These are phyloP conservation scores for Orientallactaga sibirica DNA, from an alignment of 2,797 vertebrate species.

Conservation along the genomic window DNA sequence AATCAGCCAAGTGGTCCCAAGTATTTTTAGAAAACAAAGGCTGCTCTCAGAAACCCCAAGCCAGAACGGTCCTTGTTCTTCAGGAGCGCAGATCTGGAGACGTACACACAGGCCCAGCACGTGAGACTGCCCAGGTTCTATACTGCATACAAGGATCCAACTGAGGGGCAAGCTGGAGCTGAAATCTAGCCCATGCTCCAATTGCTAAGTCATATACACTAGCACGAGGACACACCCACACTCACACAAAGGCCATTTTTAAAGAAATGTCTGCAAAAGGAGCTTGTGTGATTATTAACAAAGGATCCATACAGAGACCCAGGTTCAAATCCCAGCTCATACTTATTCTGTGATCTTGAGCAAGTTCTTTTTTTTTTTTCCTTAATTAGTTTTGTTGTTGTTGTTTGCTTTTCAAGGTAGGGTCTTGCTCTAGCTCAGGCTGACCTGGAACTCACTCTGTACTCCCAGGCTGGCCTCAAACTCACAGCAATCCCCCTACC, in stretches of 20 bases:
- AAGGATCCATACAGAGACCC: not conserved
- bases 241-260: slow-evolving; percentile 5
- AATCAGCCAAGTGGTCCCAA: slow-evolving; percentile 11
- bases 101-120: not conserved
- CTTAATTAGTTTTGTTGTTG: too few relatives aligned
- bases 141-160: not conserved
- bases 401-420: too few relatives aligned
- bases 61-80: not conserved
- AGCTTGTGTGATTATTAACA: not conserved
- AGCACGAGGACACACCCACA: not conserved
- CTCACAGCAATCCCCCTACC: too few relatives aligned
- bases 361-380: not conserved
- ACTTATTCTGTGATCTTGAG: slow-evolving; percentile 36
- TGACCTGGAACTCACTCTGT: too few relatives aligned
- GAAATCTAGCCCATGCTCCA: not conserved
- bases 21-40: not conserved
- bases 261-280: not conserved
- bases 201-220: not conserved
- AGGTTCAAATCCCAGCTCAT: not conserved
- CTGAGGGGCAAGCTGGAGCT: not conserved
- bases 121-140: accelerated
- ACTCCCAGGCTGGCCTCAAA: too few relatives aligned
- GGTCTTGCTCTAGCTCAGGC: too few relatives aligned
- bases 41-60: not conserved
- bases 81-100: not conserved